Evolutionary conservation across 2,113 vertebrate species (phyloP).

Genomic region (Rousettus leschenaultii): DNA sequence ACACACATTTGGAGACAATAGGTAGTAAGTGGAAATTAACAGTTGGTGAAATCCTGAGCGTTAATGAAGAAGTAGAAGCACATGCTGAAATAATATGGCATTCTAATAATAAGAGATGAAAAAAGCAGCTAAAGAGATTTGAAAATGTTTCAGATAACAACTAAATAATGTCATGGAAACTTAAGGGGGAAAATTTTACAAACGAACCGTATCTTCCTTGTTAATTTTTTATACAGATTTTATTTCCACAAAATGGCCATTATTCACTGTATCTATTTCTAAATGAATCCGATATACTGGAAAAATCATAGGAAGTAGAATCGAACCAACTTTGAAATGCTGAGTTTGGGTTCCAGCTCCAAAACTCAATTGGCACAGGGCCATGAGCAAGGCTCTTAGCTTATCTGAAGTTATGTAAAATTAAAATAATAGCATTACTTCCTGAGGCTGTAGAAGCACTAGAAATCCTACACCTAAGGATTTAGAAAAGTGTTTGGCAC

Average conservation of each 20-base stretch:
- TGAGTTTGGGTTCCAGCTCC: background rate
- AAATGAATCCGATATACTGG: background rate
- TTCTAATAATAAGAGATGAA: background rate
- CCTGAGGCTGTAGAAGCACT: background rate
- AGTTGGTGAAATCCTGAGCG: background rate
- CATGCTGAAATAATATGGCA: background rate
- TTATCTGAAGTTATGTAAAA: background rate
- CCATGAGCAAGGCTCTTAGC: background rate
- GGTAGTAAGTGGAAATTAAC: background rate
- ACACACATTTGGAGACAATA: background rate
- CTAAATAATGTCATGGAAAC: background rate
- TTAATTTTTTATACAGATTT: background rate
- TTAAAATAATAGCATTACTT: background rate
- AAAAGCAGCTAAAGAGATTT: background rate
- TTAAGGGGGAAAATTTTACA: background rate
- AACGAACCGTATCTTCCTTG: background rate
- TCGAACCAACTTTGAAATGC: background rate
- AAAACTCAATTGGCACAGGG: background rate
- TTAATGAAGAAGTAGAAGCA: background rate
- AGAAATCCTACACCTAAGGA: background rate
- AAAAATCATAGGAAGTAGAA: background rate
- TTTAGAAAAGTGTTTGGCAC: background rate
- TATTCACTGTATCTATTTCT: background rate
- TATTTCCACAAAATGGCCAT: background rate
- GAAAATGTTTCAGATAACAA: background rate